Conservation (phyloP, 2,113 vertebrate species). For the Platysteira castanea region DNA sequence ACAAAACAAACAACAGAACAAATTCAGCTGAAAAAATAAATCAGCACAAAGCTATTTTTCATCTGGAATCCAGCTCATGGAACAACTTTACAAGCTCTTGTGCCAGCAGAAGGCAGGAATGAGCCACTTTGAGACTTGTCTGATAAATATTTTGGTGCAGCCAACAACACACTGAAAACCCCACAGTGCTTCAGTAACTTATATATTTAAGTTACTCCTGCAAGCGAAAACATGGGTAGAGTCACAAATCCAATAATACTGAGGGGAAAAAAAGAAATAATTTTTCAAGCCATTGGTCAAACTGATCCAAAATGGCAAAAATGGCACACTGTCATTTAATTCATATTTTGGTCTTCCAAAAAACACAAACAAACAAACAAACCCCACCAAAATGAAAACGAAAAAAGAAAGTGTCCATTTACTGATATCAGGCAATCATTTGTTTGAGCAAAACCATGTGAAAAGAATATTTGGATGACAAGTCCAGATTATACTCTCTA, state of each 20-base stretch:
- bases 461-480: background rate
- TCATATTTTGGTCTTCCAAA: background rate
- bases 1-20: background rate
- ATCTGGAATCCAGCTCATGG: background rate
- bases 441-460: background rate
- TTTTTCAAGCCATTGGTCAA: background rate
- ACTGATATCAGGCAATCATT: background rate
- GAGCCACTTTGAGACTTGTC: background rate
- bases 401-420: background rate
- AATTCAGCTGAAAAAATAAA: constrained; percentile 23
- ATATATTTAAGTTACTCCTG: background rate
- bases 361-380: no score
- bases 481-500: background rate
- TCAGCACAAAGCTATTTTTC: background rate
- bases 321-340: background rate
- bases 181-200: background rate
- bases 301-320: background rate
- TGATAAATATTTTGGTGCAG: background rate
- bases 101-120: constrained; percentile 31
- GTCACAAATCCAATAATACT: background rate
- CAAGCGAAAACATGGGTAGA: background rate
- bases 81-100: background rate
- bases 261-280: background rate
- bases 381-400: background rate
- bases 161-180: background rate